phyloP scores from a whole-genome alignment of 1,140 invertebrate species.

The Brachionus plicatilis region DNA sequence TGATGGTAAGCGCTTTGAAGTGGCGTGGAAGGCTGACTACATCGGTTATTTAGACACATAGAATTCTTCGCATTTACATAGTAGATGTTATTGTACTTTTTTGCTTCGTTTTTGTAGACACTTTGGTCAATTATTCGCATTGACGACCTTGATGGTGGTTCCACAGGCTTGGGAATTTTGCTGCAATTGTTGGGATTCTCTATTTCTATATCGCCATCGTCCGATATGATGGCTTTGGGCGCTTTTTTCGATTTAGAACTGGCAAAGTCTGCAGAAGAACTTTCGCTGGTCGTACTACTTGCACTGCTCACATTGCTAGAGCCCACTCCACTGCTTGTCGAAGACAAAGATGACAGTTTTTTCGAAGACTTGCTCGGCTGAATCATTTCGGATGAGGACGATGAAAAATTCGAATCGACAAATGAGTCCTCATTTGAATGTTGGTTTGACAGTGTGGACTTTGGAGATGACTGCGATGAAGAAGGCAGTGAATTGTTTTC shows the following conservation, averaged over 20 bases:
- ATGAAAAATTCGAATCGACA: slow-evolving; percentile 28
- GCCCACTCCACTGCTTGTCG: slow-evolving; percentile 28
- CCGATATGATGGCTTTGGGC: slow-evolving; percentile 7
- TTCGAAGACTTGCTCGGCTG: not conserved
- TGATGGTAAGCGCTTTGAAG: not conserved
- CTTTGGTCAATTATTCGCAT: slow-evolving; percentile 5
- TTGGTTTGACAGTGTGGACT: not conserved
- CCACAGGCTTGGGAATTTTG: not conserved
- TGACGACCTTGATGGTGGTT: not conserved
- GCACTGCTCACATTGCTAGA: slow-evolving; percentile 38
- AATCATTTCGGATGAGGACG: not conserved
- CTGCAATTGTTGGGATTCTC: not conserved
- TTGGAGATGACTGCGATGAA: not conserved
- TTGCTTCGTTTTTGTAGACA: not conserved
- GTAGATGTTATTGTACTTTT: slow-evolving; percentile 8
- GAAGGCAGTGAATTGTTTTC: slow-evolving; percentile 11
- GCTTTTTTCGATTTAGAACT: slow-evolving; percentile 6
- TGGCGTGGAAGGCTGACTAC: not conserved
- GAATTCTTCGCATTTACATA: slow-evolving; percentile 20
- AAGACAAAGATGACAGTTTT: not conserved
- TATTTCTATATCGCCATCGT: slow-evolving; percentile 33
- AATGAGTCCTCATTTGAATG: slow-evolving; percentile 26
- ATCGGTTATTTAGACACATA: not conserved
- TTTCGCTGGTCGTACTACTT: slow-evolving; percentile 13
- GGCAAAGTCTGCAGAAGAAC: not conserved